Percentiles rank a stretch among this genome's conserved stretches.
Evolutionary conservation across 2,888 invertebrate species (phyloP).

Genomic region (Xylophagus ater): DNA sequence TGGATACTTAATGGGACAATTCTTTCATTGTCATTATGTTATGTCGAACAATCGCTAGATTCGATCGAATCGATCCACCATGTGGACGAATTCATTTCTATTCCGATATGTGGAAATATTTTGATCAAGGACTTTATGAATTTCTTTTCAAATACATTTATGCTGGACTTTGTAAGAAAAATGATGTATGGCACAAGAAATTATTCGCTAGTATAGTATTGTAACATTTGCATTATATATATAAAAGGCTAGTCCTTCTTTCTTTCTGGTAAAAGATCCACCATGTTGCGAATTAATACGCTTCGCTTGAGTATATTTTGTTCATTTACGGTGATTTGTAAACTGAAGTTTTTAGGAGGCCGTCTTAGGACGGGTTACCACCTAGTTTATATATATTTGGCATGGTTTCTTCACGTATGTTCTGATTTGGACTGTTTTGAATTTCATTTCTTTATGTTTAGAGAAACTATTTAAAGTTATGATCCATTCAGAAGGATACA

Average conservation of each 20-base stretch:
- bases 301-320: too few species aligned
- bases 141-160: conserved; percentile 86
- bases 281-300: too few species aligned
- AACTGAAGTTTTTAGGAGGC: too few species aligned
- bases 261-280: too few species aligned
- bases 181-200: conserved; percentile 35
- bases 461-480: conserved; percentile 52
- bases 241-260: too few species aligned
- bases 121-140: conserved; percentile 85
- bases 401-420: conserved; percentile 72
- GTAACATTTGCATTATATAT: conserved; percentile 63
- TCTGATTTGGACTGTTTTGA: conserved; percentile 77
- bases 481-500: conserved; percentile 41
- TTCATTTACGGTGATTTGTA: too few species aligned
- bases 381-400: conserved; percentile 85
- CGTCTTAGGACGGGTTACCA: too few species aligned
- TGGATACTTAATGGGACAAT: conserved; percentile 81
- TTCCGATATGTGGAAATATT: conserved; percentile 95
- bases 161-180: conserved; percentile 46
- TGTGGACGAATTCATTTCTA: conserved; percentile 78
- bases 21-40: conserved; percentile 86
- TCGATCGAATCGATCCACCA: conserved; percentile 58
- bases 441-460: conserved; percentile 64
- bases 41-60: conserved; percentile 58
- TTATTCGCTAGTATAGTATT: conserved; percentile 47